Evolutionary conservation across 2,113 vertebrate genomes (phyloP), one percentile per base, ranked within the genome.

Genomic region (Gadus chalcogrammus): DNA sequence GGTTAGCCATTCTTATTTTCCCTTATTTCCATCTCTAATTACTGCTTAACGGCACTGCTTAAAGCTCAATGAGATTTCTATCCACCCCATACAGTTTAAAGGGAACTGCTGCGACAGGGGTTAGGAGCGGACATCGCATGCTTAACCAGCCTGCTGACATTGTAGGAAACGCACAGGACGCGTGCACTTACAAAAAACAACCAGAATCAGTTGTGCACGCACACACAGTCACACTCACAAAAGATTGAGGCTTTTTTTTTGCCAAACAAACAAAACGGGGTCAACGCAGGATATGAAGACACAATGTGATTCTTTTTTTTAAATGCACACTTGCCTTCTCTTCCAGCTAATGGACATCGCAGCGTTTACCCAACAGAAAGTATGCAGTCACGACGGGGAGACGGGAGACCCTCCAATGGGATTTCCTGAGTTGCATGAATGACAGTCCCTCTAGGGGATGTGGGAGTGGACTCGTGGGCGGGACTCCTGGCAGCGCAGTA

Each of bases 351-450:
- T 9, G 42, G 56, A 56, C 22, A 64, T 63, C 38, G 42, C 13
- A 16, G 13, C 52, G 7, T 59, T 20, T 7, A 62, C 66, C 61
- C 67, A 52, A 72, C 69, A 5, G 42, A 76, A 53, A 64, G 64
- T 59, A 42, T 48, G 68, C 42, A 28, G n/a, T 28, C 24, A 16
- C 24, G 61, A 60, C 42, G 69, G 48, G 53, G 15, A 3, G 63
- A 67, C 67, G 75, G 74, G 15, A 59, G 61, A n/a, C 22, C 75
- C 74, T 79, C 83, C 79, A 62, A 81, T 83, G 79, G 76, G 77
- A 83, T 80, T 90, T 90, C 90, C 90, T 91, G 90, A 91, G 90
- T 87, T 88, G 84, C 76, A 85, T 90, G 89, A 87, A 88, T 88
- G 88, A 88, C 82, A 76, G 76, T 87, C 82, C 73, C 79, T 84